Base-by-base conservation (phyloP, 2,113 vertebrate genomes). In the Lanius ludovicianus region DNA sequence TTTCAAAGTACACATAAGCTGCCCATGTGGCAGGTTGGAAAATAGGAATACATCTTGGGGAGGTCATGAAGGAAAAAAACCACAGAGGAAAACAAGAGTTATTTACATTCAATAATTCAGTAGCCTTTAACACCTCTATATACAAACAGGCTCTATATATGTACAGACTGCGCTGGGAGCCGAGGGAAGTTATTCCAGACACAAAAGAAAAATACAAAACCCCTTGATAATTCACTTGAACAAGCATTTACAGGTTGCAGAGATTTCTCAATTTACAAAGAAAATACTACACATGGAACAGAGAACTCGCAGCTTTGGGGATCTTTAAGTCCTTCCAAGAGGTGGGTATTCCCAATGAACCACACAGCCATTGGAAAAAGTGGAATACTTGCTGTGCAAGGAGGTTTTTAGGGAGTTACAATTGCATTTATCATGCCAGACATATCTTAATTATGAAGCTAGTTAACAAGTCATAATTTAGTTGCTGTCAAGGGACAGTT, bases 41-140 rank as follows among this genome's bases (percentile, higher is more conserved):
- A 96, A 96, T 79, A 97, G 95, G 96, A 98, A 97, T 96, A 98
- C 93, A 64, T 83, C 91, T 95, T 50, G 64, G 93, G 89, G 92
- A 70, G 84, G 94, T 88, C 92, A 92, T 10, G 44, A 90, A 77
- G 67, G 10, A 69, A 77, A 92, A 92, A 84, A 62, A 53, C 6
- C 77, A 89, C 85, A 63, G 76, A 90, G 60, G 56, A 97, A 95
- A 97, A 94, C 96, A 96, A 69, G 90, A 94, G 93, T 94, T 98
- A 98, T 98, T 98, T 98, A 97, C 97, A 98, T 84, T 97, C 76
- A 83, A 16, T 67, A 97, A 93, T 96, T 95, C 93, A 88, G 93
- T 97, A 97, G 89, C 96, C 92, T 96, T 93, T 91, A 87, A 90
- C 93, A 87, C 93, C 91, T 94, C 92, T 96, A 87, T 97, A 96